Evolutionary conservation across 2,797 vertebrate species (phyloP).

Genomic region (Mallotus villosus): DNA sequence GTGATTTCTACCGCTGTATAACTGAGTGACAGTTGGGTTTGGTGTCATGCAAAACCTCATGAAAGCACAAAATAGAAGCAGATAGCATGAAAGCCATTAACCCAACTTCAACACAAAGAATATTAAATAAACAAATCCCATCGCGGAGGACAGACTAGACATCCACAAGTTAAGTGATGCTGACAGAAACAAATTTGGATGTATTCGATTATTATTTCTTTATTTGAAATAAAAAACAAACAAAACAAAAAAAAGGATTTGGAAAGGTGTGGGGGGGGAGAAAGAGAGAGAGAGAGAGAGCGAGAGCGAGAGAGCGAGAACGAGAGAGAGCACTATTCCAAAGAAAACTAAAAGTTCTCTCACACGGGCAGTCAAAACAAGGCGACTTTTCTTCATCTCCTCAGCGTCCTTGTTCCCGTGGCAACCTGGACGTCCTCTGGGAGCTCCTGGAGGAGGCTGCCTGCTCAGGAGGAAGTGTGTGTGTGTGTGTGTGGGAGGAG

Average conservation of each 20-base stretch:
- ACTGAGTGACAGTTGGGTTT: constrained; percentile 24
- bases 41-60: constrained; percentile 4
- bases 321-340: constrained; percentile 17
- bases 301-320: too few species aligned
- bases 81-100: constrained; percentile 13
- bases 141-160: constrained; percentile 31
- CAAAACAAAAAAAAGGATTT: constrained; percentile 47
- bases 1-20: constrained; percentile 23
- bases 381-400: constrained; percentile 54
- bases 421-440: constrained; percentile 29
- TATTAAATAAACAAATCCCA: constrained; percentile 15
- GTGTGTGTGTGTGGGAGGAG: constrained; percentile 20
- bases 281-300: too few species aligned
- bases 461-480: constrained; percentile 24
- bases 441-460: constrained; percentile 31
- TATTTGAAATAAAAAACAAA: constrained; percentile 43
- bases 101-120: neutral
- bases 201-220: constrained; percentile 31
- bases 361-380: constrained; percentile 57
- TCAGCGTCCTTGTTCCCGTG: constrained; percentile 23
- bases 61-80: constrained; percentile 28
- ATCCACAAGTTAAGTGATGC: constrained; percentile 40
- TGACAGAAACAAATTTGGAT: constrained; percentile 43
- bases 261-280: constrained; percentile 24
- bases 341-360: constrained; percentile 46